Evolutionary conservation across 2,797 vertebrate species (phyloP), one percentile per base, ranked within the genome.

Genomic region (Meda fulgida): DNA sequence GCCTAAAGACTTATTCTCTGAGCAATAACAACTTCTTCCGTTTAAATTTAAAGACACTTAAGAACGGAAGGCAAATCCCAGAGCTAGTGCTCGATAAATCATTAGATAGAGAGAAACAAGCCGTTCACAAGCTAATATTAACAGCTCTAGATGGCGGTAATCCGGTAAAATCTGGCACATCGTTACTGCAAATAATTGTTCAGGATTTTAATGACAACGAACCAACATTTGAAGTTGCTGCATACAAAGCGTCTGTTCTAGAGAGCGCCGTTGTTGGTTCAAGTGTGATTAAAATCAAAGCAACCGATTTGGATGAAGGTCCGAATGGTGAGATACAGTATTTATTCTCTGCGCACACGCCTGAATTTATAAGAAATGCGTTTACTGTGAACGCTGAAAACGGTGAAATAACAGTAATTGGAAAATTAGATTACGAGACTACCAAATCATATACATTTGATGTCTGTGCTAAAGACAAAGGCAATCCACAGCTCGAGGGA

Each of bases 391-490:
- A 94, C 77, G 72, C 89, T 3, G 85, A 86, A 29, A 93, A 90
- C 1, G 93, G 10, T 8, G 93, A 95, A 70, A 92, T 95, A 23
- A 84, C 83, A 0, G 85, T 94, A 2, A 87, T 90, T 60, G 94
- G 92, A 73, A 78, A 86, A 10, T 78, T 94, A 79, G 92, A 94
- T 89, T 96, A 93, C 0, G 92, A 95, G 88, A 90, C 91, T 23
- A 92, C 80, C 0, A 90, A 85, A 0, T 89, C 89, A 14, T 93
- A 91, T 0, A 92, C 90, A 36, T 90, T 94, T 0, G 91, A 91
- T 85, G 83, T 94, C 55, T 92, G 93, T 53, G 93, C 94, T 46
- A 94, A 92, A 75, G 93, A 91, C 83, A 92, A 92, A 90, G 92
- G 93, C 4, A 92, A 87, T 0, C 92, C 89, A 4, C 36, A 40